phyloP scores from a whole-genome alignment of 1,140 invertebrate species.

The Ips typographus region DNA sequence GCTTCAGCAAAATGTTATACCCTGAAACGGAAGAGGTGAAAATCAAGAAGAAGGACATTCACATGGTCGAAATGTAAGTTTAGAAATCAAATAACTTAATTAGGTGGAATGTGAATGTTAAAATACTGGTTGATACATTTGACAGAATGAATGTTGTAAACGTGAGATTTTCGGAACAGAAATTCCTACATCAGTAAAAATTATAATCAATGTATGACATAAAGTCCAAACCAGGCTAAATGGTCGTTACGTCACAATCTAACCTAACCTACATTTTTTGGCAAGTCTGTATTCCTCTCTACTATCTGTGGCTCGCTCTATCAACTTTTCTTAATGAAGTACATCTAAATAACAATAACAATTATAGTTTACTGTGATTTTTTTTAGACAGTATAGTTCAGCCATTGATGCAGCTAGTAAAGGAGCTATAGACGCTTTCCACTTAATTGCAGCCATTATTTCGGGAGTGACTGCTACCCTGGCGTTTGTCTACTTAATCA shows the following conservation, averaged over 20 bases:
- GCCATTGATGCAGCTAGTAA: constrained; percentile 85
- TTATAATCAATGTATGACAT: no score
- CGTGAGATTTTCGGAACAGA: no score
- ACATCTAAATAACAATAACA: background rate
- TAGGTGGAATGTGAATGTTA: background rate
- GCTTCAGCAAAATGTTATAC: constrained; percentile 86
- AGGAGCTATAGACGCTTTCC: constrained; percentile 79
- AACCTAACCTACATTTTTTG: no score
- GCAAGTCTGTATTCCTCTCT: no score
- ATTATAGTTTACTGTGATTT: background rate
- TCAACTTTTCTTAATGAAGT: no score
- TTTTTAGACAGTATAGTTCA: constrained; percentile 73
- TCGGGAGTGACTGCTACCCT: constrained; percentile 93
- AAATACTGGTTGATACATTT: background rate
- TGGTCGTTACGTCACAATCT: no score
- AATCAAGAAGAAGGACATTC: constrained; percentile 61
- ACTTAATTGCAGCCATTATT: constrained; percentile 83
- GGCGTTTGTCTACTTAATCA: constrained; percentile 80
- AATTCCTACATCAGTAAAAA: no score
- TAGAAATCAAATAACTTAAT: background rate
- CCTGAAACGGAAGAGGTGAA: constrained; percentile 82
- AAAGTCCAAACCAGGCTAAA: no score
- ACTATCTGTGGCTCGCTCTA: background rate
- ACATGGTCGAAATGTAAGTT: constrained; percentile 38
- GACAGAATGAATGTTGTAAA: no score